phyloP scores from a whole-genome alignment of 2,113 vertebrate species.

The Athene cunicularia region DNA sequence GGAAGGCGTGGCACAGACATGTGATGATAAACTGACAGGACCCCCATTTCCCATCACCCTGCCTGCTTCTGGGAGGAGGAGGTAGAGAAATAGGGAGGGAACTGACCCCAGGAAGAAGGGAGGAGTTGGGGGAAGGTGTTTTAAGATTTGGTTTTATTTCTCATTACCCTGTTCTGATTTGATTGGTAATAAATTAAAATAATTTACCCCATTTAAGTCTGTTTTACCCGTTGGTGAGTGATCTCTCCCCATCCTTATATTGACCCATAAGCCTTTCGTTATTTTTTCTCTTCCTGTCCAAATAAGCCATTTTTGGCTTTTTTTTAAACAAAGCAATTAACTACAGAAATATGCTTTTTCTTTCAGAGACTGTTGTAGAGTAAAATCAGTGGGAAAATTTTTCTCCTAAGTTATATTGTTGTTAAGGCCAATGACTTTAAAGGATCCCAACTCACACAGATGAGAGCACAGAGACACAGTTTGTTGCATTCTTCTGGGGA shows the following conservation, averaged over 20 bases:
- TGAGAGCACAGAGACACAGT: not conserved
- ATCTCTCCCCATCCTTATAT: not conserved
- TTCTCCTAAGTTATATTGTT: not conserved
- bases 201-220: not conserved
- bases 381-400: not conserved
- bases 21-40: not conserved
- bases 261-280: accelerated
- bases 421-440: not conserved
- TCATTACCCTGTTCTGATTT: not conserved
- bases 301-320: not conserved
- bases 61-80: no score
- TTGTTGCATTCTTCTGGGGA: not conserved
- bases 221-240: not conserved
- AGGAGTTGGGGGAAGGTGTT: not conserved
- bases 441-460: not conserved
- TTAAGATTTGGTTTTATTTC: not conserved
- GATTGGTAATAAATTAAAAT: not conserved
- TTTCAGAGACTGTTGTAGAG: not conserved
- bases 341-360: not conserved
- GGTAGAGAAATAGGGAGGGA: not conserved
- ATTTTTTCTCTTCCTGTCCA: not conserved
- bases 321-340: not conserved
- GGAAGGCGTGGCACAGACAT: not conserved
- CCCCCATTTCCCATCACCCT: not conserved
- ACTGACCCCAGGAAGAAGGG: not conserved